Conservation (phyloP, 2,113 vertebrate species). For the Macquaria australasica region DNA sequence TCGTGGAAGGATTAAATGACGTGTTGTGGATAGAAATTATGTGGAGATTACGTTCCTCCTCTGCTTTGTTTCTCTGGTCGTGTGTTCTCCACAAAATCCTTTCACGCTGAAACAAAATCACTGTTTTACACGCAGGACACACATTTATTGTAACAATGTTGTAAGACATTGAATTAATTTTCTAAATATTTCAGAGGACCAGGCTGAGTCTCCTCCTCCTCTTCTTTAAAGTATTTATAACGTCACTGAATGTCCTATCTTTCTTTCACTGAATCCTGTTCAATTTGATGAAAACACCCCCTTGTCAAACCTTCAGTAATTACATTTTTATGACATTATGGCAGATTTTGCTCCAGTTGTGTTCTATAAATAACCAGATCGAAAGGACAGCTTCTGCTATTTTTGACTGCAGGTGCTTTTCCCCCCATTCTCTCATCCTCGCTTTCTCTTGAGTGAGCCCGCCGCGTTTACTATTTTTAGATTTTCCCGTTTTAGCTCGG, state of each 20-base stretch:
- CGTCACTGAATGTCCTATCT: neutral
- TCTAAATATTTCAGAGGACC: neutral
- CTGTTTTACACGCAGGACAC: neutral
- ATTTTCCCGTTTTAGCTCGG: slow-evolving; percentile 77
- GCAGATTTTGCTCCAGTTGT: slow-evolving; percentile 65
- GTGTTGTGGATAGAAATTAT: neutral
- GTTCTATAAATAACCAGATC: slow-evolving; percentile 79
- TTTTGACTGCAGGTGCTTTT: slow-evolving; percentile 83
- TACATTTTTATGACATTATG: slow-evolving; percentile 65
- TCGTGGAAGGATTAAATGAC: neutral
- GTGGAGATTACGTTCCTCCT: no score
- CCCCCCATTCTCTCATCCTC: slow-evolving; percentile 61
- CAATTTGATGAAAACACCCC: slow-evolving; percentile 4
- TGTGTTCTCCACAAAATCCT: neutral
- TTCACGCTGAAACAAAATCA: neutral
- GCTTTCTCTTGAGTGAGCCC: slow-evolving; percentile 71
- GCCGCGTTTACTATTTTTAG: slow-evolving; percentile 82
- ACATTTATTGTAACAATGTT: neutral
- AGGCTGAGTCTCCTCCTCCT: neutral
- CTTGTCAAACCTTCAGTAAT: slow-evolving; percentile 28
- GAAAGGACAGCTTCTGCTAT: slow-evolving; percentile 74
- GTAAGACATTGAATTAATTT: neutral
- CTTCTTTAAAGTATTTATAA: slow-evolving; percentile 21
- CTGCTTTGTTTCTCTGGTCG: no score
- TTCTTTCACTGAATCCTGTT: slow-evolving; percentile 7